Evolutionary conservation across 37 sponge, comb jelly and placozoan species (phyloP), one percentile per base, ranked within the genome.

Genomic region (Ianthella basta): DNA sequence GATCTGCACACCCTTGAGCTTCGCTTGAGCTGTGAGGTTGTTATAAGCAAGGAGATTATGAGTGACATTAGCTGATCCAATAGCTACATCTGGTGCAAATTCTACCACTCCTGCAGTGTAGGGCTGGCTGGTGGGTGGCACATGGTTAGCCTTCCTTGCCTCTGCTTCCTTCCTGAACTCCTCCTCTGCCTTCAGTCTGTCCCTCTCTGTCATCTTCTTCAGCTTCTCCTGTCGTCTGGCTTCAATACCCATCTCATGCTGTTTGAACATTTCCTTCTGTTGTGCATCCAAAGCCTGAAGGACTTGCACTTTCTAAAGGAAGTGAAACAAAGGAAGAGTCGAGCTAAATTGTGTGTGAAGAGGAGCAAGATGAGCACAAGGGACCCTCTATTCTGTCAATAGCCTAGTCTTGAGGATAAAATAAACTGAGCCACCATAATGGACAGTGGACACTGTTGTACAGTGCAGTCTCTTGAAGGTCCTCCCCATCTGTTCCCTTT

Each of bases 121-220:
- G 50, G 50, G 8, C 50, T 10, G 6, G 8, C 8, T 8, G 8
- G 50, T 3, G 8, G 50, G 6, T 44, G 50, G 8, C 44, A 83
- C 21, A 23, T 83, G 38, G 27, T 74, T 53, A 35, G 19, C 53
- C 24, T 36, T 83, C 27, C 37, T 83, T 37, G 79, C 41, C 12
- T 85, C 79, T 33, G 23, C 34, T 29, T 77, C 79, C 18, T 55
- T 69, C 78, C 82, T 54, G 36, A 50, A 56, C 60, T 88, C 85
- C 44, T 82, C 83, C 75, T 95, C 96, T 56, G 88, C 87, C 57
- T 88, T 82, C 41, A 90, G 84, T 56, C 93, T 78, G 25, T 90
- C 75, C 83, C 85, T 83, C 82, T 92, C 93, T 63, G 85, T 81
- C 93, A 90, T 90, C 59, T 81, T 85, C 84, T 88, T 90, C 30